Evolutionary conservation across 2,797 vertebrate species (phyloP), one percentile per base, ranked within the genome.

Genomic region (Tiaroga cobitis): DNA sequence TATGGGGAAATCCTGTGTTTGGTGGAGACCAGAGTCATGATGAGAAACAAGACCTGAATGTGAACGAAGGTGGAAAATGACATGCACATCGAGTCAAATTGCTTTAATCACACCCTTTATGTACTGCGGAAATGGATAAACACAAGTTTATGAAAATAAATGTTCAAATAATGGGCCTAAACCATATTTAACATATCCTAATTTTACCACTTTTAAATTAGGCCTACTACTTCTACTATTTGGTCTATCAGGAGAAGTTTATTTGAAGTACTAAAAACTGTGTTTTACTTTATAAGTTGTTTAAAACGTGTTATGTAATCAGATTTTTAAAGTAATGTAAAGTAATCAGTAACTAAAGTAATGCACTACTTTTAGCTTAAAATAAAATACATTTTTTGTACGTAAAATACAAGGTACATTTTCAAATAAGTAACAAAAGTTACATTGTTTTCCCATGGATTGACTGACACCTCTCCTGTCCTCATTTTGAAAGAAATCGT

Each of bases 41-140:
- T 56, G 61, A 69, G 34, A 82, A 85, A 46, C 59, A 39, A 59
- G 81, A 85, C 89, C 85, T 87, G 89, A 91, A 8, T 16, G 56
- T 85, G 67, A 81, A 43, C 21, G 43, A 49, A 81, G 68, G 76
- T 80, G 85, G 65, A 87, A 88, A 88, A 82, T 75, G 81, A 80
- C 61, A 61, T n/a, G 69, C 37, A 26, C 59, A 51, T 70, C 67
- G 65, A 1, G 61, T 78, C 82, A 84, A 75, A 81, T 65, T 59
- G 69, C 67, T 89, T 81, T 79, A 70, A 79, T 86, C 76, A 81
- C 76, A 74, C 5, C 8, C 18, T 76, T 88, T 70, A 80, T 76
- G 37, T 29, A 63, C 43, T 56, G 32, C 41, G 37, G 59, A 63
- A 49, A 65, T n/a, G 32, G 21, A 37, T 18, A 76, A 70, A 80